Base-by-base conservation (phyloP, 2,797 vertebrate genomes). In the Eulemur albifrons region DNA sequence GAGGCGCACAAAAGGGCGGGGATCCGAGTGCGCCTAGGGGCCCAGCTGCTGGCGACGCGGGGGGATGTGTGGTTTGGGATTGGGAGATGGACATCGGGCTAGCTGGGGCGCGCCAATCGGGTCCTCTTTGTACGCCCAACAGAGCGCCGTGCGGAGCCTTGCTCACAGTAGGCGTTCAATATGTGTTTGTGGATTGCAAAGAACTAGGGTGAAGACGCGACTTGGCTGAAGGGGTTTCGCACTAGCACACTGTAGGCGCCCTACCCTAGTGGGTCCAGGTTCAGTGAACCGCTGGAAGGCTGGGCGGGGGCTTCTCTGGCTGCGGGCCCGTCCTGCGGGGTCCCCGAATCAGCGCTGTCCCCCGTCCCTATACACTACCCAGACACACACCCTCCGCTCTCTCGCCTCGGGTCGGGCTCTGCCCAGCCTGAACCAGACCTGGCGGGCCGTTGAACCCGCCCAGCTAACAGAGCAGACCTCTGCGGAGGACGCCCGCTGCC, bases 1-100 rank as follows among this genome's bases (percentile, higher is more conserved):
- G 77, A 73, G 86, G 95, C 70, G 70, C 94, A 96, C 97, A 98
- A 97, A 97, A 97, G 96, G 95, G 94, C 90, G 32, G 82, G 93
- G 73, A 65, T 17, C 6, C 45, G 77, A 48, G 77, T 73, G 95
- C 93, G 61, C 50, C 93, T 11, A 4, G 52, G 70, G 67, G 73
- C 75, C 88, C 3, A 7, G 73, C 85, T 18, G 38, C 86, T 0
- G 63, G 72, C 75, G 20, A 69, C 84, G 11, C 43, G 30, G 82
- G 15, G 57, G 79, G 77, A 93, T 79, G 72, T 67, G 82, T 82
- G 79, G 43, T 48, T 77, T 70, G 63, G 90, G 30, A 13, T 30
- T 52, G 45, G 25, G 35, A n/a, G 59, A 72, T 27, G 17, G 50
- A 79, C 40, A 5, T 25, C 20, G 5, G 5, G 50, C 40, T 9